phyloP scores from a whole-genome alignment of 2,113 vertebrate species.

The Phalacrocorax brasilianus region DNA sequence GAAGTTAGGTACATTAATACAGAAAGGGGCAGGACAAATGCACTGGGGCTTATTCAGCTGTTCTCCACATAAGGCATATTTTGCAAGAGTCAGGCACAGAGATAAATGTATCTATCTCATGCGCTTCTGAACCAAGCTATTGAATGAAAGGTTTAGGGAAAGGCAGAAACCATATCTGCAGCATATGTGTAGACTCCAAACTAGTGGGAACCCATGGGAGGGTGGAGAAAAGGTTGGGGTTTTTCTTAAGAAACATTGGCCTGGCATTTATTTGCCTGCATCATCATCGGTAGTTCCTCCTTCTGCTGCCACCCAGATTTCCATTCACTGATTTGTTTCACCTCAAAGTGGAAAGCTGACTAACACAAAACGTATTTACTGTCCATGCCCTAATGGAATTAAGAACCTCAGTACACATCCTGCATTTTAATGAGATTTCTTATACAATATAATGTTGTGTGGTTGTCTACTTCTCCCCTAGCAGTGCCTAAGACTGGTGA shows the following conservation, averaged over 20 bases:
- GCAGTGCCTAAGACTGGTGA: constrained; percentile 30
- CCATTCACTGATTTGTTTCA: constrained; percentile 68
- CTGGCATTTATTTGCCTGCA: constrained; percentile 48
- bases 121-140: not conserved
- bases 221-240: not conserved
- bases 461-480: constrained; percentile 28
- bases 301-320: constrained; percentile 60
- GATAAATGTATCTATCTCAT: not conserved
- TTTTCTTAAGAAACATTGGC: constrained; percentile 20
- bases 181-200: not conserved
- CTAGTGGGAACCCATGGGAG: constrained; percentile 29
- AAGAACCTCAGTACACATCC: constrained; percentile 54
- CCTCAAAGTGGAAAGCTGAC: constrained; percentile 64
- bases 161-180: not conserved
- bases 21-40: constrained; percentile 18
- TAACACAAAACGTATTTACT: constrained; percentile 66
- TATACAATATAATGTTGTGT: constrained; percentile 24
- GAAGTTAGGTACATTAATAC: constrained; percentile 49
- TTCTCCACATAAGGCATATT: constrained; percentile 1
- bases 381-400: constrained; percentile 64
- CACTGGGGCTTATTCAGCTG: constrained; percentile 33
- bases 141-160: constrained; percentile 25
- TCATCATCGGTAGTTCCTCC: constrained; percentile 31
- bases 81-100: constrained; percentile 44
- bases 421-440: constrained; percentile 58